These are phyloP conservation scores for Caenorhabditis panamensis DNA, from an alignment of 2,888 invertebrate species.

Conservation along the genomic window DNA sequence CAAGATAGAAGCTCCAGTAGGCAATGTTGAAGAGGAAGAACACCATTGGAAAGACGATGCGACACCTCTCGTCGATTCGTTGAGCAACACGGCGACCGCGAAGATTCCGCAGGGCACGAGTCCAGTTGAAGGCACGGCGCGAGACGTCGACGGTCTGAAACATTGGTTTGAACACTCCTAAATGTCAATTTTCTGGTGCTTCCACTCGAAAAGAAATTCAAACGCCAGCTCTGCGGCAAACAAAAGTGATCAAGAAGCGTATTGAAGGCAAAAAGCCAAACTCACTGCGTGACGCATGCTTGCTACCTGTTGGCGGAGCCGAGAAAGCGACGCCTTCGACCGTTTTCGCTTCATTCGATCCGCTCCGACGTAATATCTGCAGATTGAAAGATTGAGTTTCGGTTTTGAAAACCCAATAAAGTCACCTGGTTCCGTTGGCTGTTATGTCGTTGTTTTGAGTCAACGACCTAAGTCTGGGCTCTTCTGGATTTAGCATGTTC, in stretches of 20 bases:
- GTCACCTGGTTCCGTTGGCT: conserved; percentile 67
- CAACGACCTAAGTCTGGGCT: conserved; percentile 70
- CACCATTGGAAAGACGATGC: conserved; percentile 76
- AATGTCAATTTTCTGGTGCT: background rate
- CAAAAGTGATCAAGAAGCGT: background rate
- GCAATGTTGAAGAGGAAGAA: conserved; percentile 79
- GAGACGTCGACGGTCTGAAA: conserved; percentile 72
- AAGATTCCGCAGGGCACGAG: conserved; percentile 73
- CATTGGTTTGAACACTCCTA: background rate
- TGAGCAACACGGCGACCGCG: conserved; percentile 77
- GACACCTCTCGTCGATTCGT: conserved; percentile 78
- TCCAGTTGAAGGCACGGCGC: conserved; percentile 76
- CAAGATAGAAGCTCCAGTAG: conserved; percentile 77
- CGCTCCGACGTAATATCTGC: conserved; percentile 64
- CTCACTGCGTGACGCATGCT: conserved; percentile 71
- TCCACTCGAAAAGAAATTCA: conserved; percentile 16
- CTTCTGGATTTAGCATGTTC: conserved; percentile 70
- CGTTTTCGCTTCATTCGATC: conserved; percentile 70
- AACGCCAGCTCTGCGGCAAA: conserved; percentile 23
- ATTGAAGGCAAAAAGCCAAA: conserved; percentile 41
- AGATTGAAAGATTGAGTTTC: conserved; percentile 1
- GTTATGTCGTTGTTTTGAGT: conserved; percentile 65
- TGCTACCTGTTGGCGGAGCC: conserved; percentile 71
- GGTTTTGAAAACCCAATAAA: background rate
- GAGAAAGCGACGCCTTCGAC: conserved; percentile 66